These are phyloP conservation scores for Acanthurus lineatus DNA, from an alignment of 2,797 vertebrate genomes.

Conservation along the genomic window DNA sequence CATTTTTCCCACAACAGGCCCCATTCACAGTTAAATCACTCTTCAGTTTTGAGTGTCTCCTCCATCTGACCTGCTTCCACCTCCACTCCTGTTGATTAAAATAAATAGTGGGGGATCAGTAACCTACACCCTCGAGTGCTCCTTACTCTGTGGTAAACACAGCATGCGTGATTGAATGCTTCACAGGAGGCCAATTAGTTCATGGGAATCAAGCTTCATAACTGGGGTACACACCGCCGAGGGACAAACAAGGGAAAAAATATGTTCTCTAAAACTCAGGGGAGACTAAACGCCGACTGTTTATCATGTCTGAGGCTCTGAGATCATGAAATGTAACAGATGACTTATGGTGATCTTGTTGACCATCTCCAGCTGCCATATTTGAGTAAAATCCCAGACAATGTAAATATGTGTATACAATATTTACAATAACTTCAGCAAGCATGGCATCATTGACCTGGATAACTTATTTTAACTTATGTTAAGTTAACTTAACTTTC, in stretches of 20 bases:
- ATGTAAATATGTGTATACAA: constrained; percentile 36
- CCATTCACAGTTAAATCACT: constrained; percentile 47
- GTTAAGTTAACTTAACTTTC: background rate
- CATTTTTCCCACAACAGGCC: constrained; percentile 45
- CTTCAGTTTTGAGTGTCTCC: constrained; percentile 40
- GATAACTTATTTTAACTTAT: constrained; percentile 16
- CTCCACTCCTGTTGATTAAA: constrained; percentile 36
- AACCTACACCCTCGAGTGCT: constrained; percentile 35
- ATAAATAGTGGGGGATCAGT: constrained; percentile 39
- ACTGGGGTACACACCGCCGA: constrained; percentile 8
- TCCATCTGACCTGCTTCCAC: constrained; percentile 27
- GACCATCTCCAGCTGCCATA: constrained; percentile 29
- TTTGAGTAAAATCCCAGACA: constrained; percentile 47
- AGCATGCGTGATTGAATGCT: constrained; percentile 18
- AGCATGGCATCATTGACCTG: constrained; percentile 41
- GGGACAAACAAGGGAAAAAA: constrained; percentile 26
- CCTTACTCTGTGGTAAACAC: constrained; percentile 11
- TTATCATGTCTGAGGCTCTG: constrained; percentile 17
- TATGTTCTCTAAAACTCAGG: constrained; percentile 36
- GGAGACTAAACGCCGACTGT: constrained; percentile 26
- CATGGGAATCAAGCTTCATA: constrained; percentile 59
- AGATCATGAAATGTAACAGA: constrained; percentile 34
- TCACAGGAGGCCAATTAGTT: constrained; percentile 49
- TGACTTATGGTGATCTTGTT: constrained; percentile 43
- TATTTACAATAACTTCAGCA: constrained; percentile 48